phyloP scores from a whole-genome alignment of 2,113 vertebrate species.

The Anseranas semipalmata region DNA sequence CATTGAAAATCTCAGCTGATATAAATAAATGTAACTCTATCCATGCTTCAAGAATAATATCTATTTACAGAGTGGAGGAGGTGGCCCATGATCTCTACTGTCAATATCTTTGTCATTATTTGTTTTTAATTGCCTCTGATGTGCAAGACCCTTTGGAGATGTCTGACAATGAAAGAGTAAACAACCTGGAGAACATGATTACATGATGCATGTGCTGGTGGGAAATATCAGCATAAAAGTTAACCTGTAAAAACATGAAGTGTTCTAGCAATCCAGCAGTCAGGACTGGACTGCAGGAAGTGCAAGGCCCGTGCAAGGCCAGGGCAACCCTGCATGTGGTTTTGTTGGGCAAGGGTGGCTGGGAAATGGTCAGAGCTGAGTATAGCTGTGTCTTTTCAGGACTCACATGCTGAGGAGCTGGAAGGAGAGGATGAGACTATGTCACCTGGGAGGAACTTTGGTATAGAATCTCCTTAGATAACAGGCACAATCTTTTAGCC shows the following conservation, averaged over 20 bases:
- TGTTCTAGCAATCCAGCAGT: not conserved
- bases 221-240: not conserved
- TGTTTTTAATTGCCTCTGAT: not conserved
- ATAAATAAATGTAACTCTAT: too few species aligned
- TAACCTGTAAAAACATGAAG: not conserved
- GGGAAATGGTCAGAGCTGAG: not conserved
- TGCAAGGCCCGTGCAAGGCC: not conserved
- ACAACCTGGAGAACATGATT: not conserved
- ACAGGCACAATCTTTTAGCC: not conserved
- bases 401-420: not conserved
- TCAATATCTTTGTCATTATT: not conserved
- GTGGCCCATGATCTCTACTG: not conserved
- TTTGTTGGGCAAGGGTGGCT: not conserved
- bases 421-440: not conserved
- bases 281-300: not conserved
- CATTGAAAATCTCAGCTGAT: not conserved
- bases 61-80: not conserved
- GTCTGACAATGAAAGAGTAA: not conserved
- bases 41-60: accelerated
- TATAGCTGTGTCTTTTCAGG: not conserved
- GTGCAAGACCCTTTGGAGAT: not conserved
- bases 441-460: not conserved
- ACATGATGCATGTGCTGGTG: too few species aligned
- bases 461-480: not conserved
- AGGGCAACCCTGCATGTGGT: not conserved